phyloP scores from a whole-genome alignment of 2,888 invertebrate genomes.

The Mesorhabditis spiculigera region DNA sequence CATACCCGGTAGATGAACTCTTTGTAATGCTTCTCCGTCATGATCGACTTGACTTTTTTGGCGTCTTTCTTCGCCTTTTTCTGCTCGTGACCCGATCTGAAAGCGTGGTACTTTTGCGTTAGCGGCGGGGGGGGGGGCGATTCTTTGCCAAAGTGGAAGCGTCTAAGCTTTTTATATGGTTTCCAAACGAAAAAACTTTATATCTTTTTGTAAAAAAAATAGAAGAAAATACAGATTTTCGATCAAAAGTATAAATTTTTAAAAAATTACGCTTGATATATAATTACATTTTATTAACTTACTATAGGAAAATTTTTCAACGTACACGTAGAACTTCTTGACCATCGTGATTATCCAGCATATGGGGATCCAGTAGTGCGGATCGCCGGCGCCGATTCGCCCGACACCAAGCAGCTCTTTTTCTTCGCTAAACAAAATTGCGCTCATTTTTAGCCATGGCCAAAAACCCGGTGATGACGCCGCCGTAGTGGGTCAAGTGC shows the following conservation, averaged over 20 bases:
- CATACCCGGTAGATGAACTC: slow-evolving; percentile 18
- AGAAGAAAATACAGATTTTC: background rate
- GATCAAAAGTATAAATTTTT: background rate
- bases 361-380: slow-evolving; percentile 31
- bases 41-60: slow-evolving; percentile 12
- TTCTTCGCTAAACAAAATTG: slow-evolving; percentile 19
- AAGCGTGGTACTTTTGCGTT: too few species aligned
- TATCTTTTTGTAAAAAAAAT: background rate
- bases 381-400: slow-evolving; percentile 12
- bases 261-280: background rate
- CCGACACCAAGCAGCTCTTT: slow-evolving; percentile 16
- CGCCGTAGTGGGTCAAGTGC: slow-evolving; percentile 16
- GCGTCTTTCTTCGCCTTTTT: background rate
- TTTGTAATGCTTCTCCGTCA: slow-evolving; percentile 20
- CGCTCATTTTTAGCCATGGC: background rate
- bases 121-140: too few species aligned
- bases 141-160: too few species aligned
- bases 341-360: slow-evolving; percentile 27
- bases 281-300: too few species aligned
- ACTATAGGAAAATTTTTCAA: background rate
- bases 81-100: too few species aligned
- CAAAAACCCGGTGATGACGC: slow-evolving; percentile 19
- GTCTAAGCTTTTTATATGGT: too few species aligned
- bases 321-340: slow-evolving; percentile 17
- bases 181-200: background rate